These are phyloP conservation scores for Podarcis raffonei DNA, from an alignment of 2,113 vertebrate genomes.

Conservation along the genomic window DNA sequence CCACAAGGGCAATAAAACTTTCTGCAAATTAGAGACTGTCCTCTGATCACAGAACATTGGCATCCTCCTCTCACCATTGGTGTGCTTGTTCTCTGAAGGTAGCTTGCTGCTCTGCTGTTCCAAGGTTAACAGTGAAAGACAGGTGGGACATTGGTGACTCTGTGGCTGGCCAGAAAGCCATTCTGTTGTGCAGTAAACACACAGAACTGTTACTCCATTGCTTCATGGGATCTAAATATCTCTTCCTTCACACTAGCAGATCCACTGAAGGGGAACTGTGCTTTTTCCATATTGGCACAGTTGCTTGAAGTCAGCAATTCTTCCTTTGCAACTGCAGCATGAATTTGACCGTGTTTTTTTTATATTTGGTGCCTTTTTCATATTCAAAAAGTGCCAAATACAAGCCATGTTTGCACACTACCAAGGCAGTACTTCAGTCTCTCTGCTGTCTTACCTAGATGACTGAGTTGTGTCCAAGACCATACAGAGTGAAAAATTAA, in stretches of 20 bases:
- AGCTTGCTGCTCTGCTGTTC: not conserved
- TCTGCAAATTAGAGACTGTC: not conserved
- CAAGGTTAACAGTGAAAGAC: not conserved
- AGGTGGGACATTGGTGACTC: not conserved
- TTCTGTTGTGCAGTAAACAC: not conserved
- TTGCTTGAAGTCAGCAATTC: no score
- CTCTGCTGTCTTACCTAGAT: no score
- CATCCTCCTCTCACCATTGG: not conserved
- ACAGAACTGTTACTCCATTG: not conserved
- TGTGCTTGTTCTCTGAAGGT: no score
- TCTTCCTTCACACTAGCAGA: not conserved
- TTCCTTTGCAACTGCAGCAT: no score
- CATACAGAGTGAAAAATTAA: not conserved
- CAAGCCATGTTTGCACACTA: no score
- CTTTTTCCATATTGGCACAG: no score
- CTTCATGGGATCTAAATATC: not conserved
- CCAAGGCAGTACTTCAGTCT: no score
- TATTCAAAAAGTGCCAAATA: no score
- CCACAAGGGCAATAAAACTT: not conserved
- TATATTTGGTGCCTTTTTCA: no score
- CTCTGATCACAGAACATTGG: not conserved
- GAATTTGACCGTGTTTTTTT: no score
- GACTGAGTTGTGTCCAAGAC: not conserved
- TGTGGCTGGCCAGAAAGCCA: not conserved
- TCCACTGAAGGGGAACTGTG: not conserved